Evolutionary conservation across 2,797 vertebrate species (phyloP).

Genomic region (Tragopan temminckii): DNA sequence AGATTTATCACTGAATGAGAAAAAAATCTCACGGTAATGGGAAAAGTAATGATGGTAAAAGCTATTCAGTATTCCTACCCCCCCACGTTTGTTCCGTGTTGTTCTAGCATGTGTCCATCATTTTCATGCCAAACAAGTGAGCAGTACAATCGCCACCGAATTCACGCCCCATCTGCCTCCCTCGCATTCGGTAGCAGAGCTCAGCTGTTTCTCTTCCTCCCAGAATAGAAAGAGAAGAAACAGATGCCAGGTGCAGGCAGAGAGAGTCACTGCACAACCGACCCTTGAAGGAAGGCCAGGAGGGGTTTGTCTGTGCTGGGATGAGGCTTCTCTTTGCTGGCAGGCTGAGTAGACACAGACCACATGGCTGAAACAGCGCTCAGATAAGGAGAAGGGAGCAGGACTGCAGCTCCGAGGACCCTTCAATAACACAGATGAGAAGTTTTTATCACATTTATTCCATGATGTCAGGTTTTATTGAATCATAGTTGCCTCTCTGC

Average conservation of each 20-base stretch:
- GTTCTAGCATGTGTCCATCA: not conserved
- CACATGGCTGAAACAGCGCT: rapidly evolving
- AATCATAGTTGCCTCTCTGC: not conserved
- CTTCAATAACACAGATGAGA: not conserved
- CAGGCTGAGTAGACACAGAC: not conserved
- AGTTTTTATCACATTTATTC: not conserved
- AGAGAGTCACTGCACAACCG: not conserved
- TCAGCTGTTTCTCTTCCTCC: constrained; percentile 44
- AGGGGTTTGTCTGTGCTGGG: not conserved
- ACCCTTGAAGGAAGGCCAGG: not conserved
- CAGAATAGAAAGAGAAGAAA: constrained; percentile 32
- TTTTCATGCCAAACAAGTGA: constrained; percentile 34
- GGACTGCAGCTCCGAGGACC: not conserved
- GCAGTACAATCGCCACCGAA: not conserved
- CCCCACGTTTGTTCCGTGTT: not conserved
- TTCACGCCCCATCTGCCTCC: constrained; percentile 63
- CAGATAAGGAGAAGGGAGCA: not conserved
- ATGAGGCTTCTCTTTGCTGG: rapidly evolving
- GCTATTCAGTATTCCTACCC: not conserved
- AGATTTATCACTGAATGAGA: not conserved
- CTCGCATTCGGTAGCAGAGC: not conserved
- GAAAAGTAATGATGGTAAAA: not conserved
- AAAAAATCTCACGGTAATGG: not conserved
- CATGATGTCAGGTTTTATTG: not conserved
- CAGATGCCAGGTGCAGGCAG: constrained; percentile 38